phyloP scores from a whole-genome alignment of 2,113 vertebrate species.

The Calyptommatus sinebrachiatus region DNA sequence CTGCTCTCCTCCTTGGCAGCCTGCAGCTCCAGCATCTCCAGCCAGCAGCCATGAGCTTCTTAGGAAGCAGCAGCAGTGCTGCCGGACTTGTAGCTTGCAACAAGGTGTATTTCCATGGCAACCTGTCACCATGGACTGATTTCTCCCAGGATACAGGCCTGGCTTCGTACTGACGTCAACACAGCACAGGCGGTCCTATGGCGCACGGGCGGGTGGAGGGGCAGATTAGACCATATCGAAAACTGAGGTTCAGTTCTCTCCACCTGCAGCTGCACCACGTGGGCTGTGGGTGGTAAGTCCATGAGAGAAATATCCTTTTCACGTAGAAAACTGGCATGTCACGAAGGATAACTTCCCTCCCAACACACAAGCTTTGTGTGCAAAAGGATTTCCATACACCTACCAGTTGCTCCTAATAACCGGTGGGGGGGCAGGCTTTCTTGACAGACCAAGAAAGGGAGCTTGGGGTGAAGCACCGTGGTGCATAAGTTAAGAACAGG shows the following conservation, averaged over 20 bases:
- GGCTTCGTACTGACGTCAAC: constrained; percentile 78
- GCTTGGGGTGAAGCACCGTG: too few species aligned
- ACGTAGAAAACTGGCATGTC: neutral
- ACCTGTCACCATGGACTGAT: constrained; percentile 86
- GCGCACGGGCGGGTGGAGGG: rapidly evolving
- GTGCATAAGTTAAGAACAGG: too few species aligned
- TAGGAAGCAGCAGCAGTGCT: constrained; percentile 8
- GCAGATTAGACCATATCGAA: rapidly evolving
- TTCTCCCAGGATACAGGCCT: constrained; percentile 77
- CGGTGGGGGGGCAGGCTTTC: too few species aligned
- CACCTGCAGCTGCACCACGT: neutral
- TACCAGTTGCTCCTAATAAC: too few species aligned
- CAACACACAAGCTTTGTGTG: neutral
- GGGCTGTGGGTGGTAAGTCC: neutral
- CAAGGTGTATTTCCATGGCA: constrained; percentile 90
- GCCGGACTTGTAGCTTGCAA: constrained; percentile 65
- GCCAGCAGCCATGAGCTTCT: constrained; percentile 18
- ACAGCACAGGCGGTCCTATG: constrained; percentile 28
- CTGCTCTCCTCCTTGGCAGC: constrained; percentile 18
- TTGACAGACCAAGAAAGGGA: too few species aligned
- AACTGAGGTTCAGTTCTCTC: rapidly evolving
- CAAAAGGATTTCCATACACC: neutral
- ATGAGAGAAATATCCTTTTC: neutral
- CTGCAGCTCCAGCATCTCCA: constrained; percentile 38
- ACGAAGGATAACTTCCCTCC: neutral